These are phyloP conservation scores for Chaetodon auriga DNA, from an alignment of 2,113 vertebrate genomes.

Conservation along the genomic window DNA sequence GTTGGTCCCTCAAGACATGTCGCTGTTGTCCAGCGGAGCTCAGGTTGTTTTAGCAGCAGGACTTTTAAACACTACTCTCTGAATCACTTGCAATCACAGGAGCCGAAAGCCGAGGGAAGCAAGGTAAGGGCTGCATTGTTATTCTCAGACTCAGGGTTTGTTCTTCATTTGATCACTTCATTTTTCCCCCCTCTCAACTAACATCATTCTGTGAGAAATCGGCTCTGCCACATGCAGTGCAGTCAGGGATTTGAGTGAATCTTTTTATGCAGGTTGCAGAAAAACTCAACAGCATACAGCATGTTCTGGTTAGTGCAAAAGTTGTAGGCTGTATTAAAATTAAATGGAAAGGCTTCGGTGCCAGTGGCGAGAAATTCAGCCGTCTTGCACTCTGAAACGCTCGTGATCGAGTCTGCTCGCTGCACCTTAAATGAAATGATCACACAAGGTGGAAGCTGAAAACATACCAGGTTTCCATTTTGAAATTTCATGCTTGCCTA, in stretches of 20 bases:
- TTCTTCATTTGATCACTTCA: slow-evolving; percentile 45
- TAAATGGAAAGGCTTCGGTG: not conserved
- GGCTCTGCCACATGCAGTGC: slow-evolving; percentile 64
- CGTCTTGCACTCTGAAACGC: not conserved
- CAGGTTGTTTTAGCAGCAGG: slow-evolving; percentile 38
- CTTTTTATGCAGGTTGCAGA: slow-evolving; percentile 57
- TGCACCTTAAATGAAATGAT: slow-evolving; percentile 16
- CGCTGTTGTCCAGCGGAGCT: slow-evolving; percentile 65
- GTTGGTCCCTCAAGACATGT: slow-evolving; percentile 12
- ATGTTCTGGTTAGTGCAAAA: slow-evolving; percentile 29
- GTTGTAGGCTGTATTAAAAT: slow-evolving; percentile 12
- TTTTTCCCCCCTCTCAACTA: slow-evolving; percentile 65
- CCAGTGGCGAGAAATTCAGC: not conserved
- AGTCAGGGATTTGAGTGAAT: slow-evolving; percentile 69
- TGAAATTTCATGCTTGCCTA: not conserved
- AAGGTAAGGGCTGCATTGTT: slow-evolving; percentile 84
- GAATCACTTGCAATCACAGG: slow-evolving; percentile 88
- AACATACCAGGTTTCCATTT: slow-evolving; percentile 23
- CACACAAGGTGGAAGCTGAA: not conserved
- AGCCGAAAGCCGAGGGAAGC: slow-evolving; percentile 85
- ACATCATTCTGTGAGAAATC: slow-evolving; percentile 78
- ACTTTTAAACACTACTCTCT: slow-evolving; percentile 86
- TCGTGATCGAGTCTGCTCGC: not conserved
- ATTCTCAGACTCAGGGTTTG: slow-evolving; percentile 47
- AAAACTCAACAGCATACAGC: not conserved